Percentiles rank a stretch among this genome's conserved stretches.
Evolutionary conservation across 1,140 invertebrate species (phyloP).

Genomic region (Cotesia chilonis): DNA sequence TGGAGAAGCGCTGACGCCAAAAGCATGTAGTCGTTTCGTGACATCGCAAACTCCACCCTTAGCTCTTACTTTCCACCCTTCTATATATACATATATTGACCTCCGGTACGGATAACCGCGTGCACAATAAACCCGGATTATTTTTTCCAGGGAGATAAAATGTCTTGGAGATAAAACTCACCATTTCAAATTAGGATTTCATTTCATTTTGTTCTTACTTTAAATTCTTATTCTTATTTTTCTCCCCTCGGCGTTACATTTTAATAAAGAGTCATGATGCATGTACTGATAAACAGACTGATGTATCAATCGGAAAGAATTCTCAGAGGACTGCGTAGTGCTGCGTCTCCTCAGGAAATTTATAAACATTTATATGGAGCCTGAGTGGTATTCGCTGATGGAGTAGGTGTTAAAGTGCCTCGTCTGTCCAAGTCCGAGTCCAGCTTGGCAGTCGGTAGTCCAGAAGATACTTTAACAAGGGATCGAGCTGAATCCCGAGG

Average conservation of each 20-base stretch:
- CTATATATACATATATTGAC: slow-evolving; percentile 8
- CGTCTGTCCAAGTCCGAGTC: not conserved
- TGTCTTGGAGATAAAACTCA: slow-evolving; percentile 35
- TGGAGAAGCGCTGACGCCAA: slow-evolving; percentile 14
- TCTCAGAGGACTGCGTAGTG: no score
- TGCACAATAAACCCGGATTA: slow-evolving; percentile 38
- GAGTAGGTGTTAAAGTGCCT: slow-evolving; percentile 11
- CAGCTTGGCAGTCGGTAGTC: slow-evolving; percentile 49
- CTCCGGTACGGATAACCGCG: not conserved
- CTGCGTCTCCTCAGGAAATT: no score
- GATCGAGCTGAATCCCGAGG: slow-evolving; percentile 56
- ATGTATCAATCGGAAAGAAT: no score
- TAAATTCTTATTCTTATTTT: not conserved
- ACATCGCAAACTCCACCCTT: slow-evolving; percentile 19
- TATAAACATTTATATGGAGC: no score
- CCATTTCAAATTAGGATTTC: slow-evolving; percentile 5
- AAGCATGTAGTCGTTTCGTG: slow-evolving; percentile 21
- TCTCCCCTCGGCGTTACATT: not conserved
- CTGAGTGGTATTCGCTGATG: not conserved
- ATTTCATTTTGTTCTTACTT: slow-evolving; percentile 35
- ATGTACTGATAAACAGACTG: no score
- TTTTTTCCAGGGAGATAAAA: slow-evolving; percentile 44
- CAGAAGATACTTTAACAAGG: slow-evolving; percentile 58
- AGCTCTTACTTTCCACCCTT: slow-evolving; percentile 14
- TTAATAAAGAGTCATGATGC: not conserved